Conservation (phyloP, 2,888 invertebrate species). For the Tetragonisca angustula region DNA sequence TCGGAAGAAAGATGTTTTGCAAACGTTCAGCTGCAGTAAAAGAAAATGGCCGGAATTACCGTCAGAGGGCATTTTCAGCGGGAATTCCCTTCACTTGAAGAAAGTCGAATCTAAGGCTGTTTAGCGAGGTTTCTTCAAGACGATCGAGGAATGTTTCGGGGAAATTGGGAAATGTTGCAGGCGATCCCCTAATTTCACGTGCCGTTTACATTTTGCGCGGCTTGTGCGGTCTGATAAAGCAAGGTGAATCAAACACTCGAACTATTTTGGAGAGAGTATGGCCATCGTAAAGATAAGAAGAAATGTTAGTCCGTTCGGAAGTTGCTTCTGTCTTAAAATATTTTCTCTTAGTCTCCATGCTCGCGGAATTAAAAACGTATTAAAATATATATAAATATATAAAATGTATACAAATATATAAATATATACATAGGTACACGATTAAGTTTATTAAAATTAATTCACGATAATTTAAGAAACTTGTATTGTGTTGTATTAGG, state of each 20-base stretch:
- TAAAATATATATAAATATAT: background rate
- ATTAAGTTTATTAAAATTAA: background rate
- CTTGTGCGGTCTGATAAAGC: background rate
- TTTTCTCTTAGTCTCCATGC: background rate
- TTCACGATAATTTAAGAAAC: background rate
- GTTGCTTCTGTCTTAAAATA: background rate
- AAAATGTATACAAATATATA: no score
- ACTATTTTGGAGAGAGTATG: background rate
- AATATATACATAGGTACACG: background rate
- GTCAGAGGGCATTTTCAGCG: constrained; percentile 26
- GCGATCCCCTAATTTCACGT: constrained; percentile 29
- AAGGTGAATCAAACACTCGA: background rate
- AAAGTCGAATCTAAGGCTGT: constrained; percentile 32
- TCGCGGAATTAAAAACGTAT: background rate
- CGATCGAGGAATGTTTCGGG: constrained; percentile 27
- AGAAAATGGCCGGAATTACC: constrained; percentile 39
- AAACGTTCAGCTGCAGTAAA: constrained; percentile 24
- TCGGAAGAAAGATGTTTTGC: constrained; percentile 29
- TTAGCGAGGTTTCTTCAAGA: constrained; percentile 20
- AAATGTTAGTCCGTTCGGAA: background rate
- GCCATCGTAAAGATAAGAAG: background rate
- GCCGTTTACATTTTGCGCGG: constrained; percentile 4
- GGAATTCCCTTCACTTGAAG: constrained; percentile 15
- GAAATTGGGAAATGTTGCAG: constrained; percentile 42
- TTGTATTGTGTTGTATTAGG: background rate